phyloP scores from a whole-genome alignment of 2,888 invertebrate genomes.

The Spicauda simplicius region DNA sequence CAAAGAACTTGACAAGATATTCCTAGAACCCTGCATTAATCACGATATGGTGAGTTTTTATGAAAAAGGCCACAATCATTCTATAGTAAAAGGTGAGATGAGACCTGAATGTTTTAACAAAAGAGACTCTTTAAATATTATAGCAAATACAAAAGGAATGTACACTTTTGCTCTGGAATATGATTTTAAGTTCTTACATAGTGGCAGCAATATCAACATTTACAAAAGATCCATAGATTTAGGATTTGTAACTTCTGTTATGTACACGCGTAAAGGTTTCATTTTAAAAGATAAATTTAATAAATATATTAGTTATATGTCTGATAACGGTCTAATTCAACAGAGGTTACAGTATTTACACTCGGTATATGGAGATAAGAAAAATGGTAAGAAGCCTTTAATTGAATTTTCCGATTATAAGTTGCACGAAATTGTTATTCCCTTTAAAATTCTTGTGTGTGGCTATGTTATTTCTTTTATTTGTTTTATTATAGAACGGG shows the following conservation, averaged over 20 bases:
- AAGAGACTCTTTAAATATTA: neutral
- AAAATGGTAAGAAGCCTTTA: neutral
- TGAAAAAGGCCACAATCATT: neutral
- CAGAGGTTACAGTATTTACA: neutral
- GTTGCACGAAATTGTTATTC: neutral
- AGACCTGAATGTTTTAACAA: neutral
- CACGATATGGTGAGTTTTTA: neutral
- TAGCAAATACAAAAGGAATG: slow-evolving; percentile 5
- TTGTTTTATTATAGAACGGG: neutral
- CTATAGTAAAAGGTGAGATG: neutral
- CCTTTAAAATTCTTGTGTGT: neutral
- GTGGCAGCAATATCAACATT: neutral
- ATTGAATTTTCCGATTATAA: neutral
- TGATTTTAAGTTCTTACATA: neutral
- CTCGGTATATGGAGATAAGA: neutral
- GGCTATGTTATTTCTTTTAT: neutral
- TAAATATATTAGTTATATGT: neutral
- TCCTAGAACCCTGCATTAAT: neutral
- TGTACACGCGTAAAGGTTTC: neutral
- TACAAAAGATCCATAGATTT: neutral
- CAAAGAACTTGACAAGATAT: neutral
- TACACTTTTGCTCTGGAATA: neutral
- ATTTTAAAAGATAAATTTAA: neutral
- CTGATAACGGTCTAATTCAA: neutral
- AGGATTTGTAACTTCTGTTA: neutral